Percentiles rank a stretch among this genome's conserved stretches.
phyloP scores from a whole-genome alignment of 2,113 vertebrate species.

The Genyomyrus donnyi region DNA sequence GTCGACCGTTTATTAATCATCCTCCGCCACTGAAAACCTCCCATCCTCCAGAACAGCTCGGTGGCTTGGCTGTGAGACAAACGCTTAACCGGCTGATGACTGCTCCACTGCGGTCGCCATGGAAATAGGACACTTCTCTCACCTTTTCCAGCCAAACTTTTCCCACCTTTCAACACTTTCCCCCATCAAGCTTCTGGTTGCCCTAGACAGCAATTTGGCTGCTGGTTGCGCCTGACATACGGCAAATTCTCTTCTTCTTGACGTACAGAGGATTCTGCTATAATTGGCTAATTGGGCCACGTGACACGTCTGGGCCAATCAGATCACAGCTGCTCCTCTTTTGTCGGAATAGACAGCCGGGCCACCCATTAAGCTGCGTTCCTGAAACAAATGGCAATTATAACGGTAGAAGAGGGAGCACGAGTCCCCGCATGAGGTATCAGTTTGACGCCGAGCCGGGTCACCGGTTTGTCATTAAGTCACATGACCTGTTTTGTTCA shows the following conservation, averaged over 20 bases:
- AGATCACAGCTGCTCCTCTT: background rate
- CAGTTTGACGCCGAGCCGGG: background rate
- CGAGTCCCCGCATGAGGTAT: too few species aligned
- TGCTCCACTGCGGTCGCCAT: background rate
- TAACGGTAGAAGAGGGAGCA: background rate
- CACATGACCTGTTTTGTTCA: background rate
- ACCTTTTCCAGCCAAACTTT: constrained; percentile 13
- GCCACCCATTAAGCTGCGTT: background rate
- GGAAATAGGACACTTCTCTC: constrained; percentile 11
- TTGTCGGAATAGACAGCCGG: background rate
- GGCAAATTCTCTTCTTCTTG: background rate
- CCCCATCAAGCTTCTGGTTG: background rate
- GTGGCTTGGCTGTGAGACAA: background rate
- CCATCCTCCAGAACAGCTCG: background rate
- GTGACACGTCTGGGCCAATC: background rate
- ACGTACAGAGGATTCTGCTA: background rate
- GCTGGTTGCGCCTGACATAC: background rate
- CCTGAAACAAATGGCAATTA: background rate
- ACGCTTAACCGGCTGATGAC: constrained; percentile 3
- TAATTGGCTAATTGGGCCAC: background rate
- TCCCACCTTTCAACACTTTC: constrained; percentile 9
- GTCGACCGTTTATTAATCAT: constrained; percentile 15
- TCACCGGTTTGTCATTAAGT: background rate
- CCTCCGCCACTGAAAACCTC: background rate
- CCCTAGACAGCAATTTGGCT: background rate